Conservation (phyloP, 2,797 vertebrate species). For the Acrossocheilus wenchowensis region DNA sequence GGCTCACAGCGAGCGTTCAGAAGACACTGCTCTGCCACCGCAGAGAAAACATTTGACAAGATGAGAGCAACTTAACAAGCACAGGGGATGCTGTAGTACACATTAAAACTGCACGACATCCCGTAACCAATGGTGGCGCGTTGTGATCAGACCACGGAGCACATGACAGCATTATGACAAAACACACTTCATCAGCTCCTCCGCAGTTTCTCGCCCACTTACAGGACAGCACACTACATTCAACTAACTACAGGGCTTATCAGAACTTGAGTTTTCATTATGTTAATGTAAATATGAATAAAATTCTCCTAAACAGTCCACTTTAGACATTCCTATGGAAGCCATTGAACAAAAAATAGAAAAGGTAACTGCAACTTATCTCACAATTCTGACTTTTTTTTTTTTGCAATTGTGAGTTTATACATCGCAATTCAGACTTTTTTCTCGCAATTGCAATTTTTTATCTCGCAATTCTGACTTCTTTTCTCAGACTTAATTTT, state of each 20-base stretch:
- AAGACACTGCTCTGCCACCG: background rate
- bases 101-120: conserved; percentile 2
- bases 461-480: background rate
- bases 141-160: conserved; percentile 6
- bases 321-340: no score
- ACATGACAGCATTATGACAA: conserved; percentile 20
- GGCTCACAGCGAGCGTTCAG: background rate
- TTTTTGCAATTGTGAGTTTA: no score
- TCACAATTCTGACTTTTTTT: background rate
- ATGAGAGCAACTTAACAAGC: conserved; percentile 5
- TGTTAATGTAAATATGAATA: background rate
- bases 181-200: conserved; percentile 11
- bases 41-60: conserved; percentile 13
- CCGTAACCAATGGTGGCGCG: background rate
- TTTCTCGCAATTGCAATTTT: background rate
- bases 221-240: background rate
- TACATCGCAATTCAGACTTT: no score
- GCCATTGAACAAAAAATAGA: no score
- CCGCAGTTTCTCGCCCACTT: conserved; percentile 7
- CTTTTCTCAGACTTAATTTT: no score
- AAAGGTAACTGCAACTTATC: background rate
- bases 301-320: no score
- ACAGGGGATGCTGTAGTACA: background rate
- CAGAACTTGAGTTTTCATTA: background rate
- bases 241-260: background rate